Evolutionary conservation across 1,140 invertebrate species (phyloP).

Genomic region (Eriosoma lanigerum): DNA sequence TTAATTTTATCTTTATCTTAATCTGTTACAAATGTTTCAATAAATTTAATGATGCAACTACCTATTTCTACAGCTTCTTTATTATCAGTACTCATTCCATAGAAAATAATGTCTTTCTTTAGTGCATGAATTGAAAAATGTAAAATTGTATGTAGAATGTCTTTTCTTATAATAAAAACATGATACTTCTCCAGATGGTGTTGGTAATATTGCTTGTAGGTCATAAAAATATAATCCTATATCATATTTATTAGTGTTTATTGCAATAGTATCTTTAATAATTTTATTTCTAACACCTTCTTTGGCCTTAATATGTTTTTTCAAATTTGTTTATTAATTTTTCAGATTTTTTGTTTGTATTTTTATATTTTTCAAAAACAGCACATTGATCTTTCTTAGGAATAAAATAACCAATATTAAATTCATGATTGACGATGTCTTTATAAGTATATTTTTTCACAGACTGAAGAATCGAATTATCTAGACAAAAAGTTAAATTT

Average conservation of each 20-base stretch:
- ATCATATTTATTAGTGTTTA: background rate
- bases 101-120: background rate
- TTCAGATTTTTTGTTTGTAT: background rate
- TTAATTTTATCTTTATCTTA: background rate
- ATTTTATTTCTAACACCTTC: slow-evolving; percentile 11
- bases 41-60: slow-evolving; percentile 1
- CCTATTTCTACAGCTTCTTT: background rate
- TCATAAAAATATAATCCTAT: slow-evolving; percentile 4
- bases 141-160: background rate
- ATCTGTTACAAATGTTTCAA: slow-evolving; percentile 18
- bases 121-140: background rate
- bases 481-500: background rate
- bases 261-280: slow-evolving; percentile 1
- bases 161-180: slow-evolving; percentile 15
- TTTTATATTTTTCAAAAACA: slow-evolving; percentile 17
- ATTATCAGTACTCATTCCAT: slow-evolving; percentile 1
- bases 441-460: background rate
- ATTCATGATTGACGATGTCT: slow-evolving; percentile 2
- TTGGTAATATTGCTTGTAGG: background rate
- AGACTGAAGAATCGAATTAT: background rate
- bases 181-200: slow-evolving; percentile 1
- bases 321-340: background rate
- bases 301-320: background rate
- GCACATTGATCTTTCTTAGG: slow-evolving; percentile 9
- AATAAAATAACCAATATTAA: background rate